Conservation (phyloP, 1,140 invertebrate species). For the Drosophila suzukii region DNA sequence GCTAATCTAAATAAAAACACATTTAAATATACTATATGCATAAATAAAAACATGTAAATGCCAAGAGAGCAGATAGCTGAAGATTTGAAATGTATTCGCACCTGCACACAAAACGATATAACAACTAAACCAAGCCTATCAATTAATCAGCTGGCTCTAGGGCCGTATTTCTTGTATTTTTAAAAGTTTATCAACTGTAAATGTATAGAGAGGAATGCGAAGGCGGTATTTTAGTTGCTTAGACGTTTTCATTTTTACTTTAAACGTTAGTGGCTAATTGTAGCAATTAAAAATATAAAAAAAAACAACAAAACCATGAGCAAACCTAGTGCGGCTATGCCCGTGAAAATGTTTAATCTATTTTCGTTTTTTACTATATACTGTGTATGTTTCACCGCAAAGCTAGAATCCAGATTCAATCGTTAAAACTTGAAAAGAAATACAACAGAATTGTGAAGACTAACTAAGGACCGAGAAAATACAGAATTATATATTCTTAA, state of each 20-base stretch:
- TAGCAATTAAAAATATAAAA: conserved; percentile 52
- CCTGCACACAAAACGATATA: conserved; percentile 35
- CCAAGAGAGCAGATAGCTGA: conserved; percentile 31
- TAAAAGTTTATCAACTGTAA: conserved; percentile 40
- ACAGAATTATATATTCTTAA: conserved; percentile 74
- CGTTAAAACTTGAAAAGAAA: conserved; percentile 63
- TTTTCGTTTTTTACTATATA: conserved; percentile 43
- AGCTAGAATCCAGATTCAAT: conserved; percentile 47
- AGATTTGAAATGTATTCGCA: conserved; percentile 51
- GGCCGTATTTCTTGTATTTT: conserved; percentile 37
- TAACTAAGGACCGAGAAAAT: conserved; percentile 62
- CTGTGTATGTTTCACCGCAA: conserved; percentile 47
- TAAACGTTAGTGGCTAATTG: conserved; percentile 59
- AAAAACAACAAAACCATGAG: conserved; percentile 16
- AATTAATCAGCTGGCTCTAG: conserved; percentile 19
- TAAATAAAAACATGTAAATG: conserved; percentile 32
- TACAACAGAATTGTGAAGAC: conserved; percentile 63
- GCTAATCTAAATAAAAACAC: conserved; percentile 48
- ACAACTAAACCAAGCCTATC: conserved; percentile 21
- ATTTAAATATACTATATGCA: conserved; percentile 40
- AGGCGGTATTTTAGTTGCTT: conserved; percentile 61
- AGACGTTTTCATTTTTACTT: conserved; percentile 67
- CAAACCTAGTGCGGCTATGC: conserved; percentile 32
- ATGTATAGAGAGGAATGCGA: conserved; percentile 24
- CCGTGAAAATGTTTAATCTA: conserved; percentile 48